Evolutionary conservation across 2,113 vertebrate species (phyloP).

Genomic region (Nannospalax galili): DNA sequence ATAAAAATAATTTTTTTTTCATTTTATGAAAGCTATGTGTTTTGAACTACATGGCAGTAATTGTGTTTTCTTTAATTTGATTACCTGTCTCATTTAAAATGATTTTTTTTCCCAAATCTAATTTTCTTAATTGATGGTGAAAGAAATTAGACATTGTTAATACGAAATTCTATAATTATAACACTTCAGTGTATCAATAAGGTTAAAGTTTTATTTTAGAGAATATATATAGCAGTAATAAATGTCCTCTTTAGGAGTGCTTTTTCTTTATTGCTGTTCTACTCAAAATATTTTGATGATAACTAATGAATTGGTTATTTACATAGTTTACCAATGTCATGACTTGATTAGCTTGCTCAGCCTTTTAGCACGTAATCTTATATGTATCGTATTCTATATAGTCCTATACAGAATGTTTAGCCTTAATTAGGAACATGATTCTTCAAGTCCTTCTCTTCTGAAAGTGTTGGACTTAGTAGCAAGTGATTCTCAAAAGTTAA

Average conservation of each 20-base stretch:
- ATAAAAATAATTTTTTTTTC: neutral
- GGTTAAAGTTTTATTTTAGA: constrained; percentile 34
- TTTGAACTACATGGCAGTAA: constrained; percentile 39
- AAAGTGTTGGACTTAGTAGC: neutral
- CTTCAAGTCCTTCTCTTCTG: constrained; percentile 51
- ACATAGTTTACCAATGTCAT: constrained; percentile 17
- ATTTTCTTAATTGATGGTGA: constrained; percentile 60
- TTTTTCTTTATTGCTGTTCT: constrained; percentile 40
- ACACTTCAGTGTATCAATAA: constrained; percentile 12
- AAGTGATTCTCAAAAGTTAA: constrained; percentile 38
- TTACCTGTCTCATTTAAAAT: constrained; percentile 27
- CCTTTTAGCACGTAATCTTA: constrained; percentile 19
- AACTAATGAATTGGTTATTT: constrained; percentile 27
- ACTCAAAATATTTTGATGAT: constrained; percentile 55
- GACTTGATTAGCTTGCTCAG: constrained; percentile 23
- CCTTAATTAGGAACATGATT: constrained; percentile 34
- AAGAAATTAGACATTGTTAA: constrained; percentile 55
- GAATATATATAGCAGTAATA: constrained; percentile 54
- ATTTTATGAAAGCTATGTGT: constrained; percentile 19
- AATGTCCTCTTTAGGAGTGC: constrained; percentile 22
- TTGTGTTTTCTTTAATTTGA: constrained; percentile 37
- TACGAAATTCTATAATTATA: constrained; percentile 8
- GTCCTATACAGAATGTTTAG: constrained; percentile 32
- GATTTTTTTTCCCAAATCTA: constrained; percentile 41
- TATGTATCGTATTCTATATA: neutral